Base-by-base conservation (phyloP, 2,888 invertebrate species). In the Plebejus melissa region DNA sequence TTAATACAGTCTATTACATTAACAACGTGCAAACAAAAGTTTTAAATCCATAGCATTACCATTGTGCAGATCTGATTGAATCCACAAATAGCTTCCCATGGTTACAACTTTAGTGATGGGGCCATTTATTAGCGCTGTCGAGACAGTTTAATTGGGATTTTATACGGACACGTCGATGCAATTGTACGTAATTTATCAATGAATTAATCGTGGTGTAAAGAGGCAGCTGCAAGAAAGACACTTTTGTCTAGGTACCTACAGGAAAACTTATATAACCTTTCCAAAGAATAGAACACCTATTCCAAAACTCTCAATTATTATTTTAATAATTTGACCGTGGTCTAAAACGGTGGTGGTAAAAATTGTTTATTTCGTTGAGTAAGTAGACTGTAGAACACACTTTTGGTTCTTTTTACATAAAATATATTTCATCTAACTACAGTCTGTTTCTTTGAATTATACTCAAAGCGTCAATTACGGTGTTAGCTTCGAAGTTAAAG, bases 61-160 rank as follows among this genome's bases (percentile, higher is more conserved):
- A 87, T 89, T 89, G 84, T 86, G 87, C 86, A 85, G 87, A 88
- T 90, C 91, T 91, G 91, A 92, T 93, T 90, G 88, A 90, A 90
- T 88, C 89, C 88, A 88, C 91, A 90, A 91, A 91, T 90, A 90
- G 87, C 87, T 90, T 91, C 90, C 87, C 89, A 90, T 90, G 86
- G 87, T 84, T 85, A 85, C 81, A 78, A 78, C 75, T 78, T 54
- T 82, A 88, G 85, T 82, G 85, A 81, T 82, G 86, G 79, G 79
- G 77, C n/a, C 46, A 65, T 77, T 65, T 60, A 77, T 76, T 76
- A 74, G 57, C 75, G 77, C 78, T 77, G 79, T 80, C 80, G 77
- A 80, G 83, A 69, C 69, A 75, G 36, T 75, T 4, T 28, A 32
- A 72, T 72, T 54, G 50, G 32, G 28, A 28, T 22, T 50, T 54